A percentile compares a stretch with the other conserved stretches of the same genome.
Evolutionary conservation across 1,140 invertebrate species (phyloP).

Genomic region (Drosophila nigrodunni): DNA sequence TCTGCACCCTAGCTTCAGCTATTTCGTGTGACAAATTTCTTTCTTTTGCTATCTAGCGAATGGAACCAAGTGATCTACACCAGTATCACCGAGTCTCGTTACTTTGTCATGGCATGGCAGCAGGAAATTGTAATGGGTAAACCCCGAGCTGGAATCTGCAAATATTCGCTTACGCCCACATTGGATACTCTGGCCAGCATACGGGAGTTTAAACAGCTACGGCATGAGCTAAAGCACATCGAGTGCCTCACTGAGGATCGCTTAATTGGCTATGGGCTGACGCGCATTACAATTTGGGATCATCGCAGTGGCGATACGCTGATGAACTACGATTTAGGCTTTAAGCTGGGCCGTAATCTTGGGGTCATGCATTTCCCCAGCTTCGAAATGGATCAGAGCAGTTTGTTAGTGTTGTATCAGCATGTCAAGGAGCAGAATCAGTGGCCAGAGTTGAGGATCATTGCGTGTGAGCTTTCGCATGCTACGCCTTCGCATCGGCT

Average conservation of each 20-base stretch:
- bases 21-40: not conserved
- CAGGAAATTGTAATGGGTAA: slow-evolving; percentile 70
- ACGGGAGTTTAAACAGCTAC: slow-evolving; percentile 76
- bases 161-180: slow-evolving; percentile 78
- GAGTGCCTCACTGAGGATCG: slow-evolving; percentile 77
- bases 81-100: slow-evolving; percentile 70
- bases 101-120: slow-evolving; percentile 80
- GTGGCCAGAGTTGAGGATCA: slow-evolving; percentile 55
- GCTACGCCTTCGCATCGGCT: slow-evolving; percentile 68
- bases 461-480: slow-evolving; percentile 76
- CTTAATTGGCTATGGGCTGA: slow-evolving; percentile 71
- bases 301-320: slow-evolving; percentile 80
- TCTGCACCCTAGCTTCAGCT: not conserved
- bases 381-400: slow-evolving; percentile 72
- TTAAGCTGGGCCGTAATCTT: slow-evolving; percentile 61
- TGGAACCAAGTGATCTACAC: slow-evolving; percentile 67
- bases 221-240: slow-evolving; percentile 68
- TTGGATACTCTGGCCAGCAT: slow-evolving; percentile 80
- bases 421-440: slow-evolving; percentile 39
- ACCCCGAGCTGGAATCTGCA: slow-evolving; percentile 74
- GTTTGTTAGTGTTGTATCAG: slow-evolving; percentile 69
- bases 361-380: slow-evolving; percentile 73
- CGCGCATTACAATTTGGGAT: slow-evolving; percentile 78
- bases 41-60: slow-evolving; percentile 41
- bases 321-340: slow-evolving; percentile 78